A percentile compares a stretch with the other conserved stretches of the same genome.
phyloP scores from a whole-genome alignment of 2,888 invertebrate species.

The Mesochorus sp. region DNA sequence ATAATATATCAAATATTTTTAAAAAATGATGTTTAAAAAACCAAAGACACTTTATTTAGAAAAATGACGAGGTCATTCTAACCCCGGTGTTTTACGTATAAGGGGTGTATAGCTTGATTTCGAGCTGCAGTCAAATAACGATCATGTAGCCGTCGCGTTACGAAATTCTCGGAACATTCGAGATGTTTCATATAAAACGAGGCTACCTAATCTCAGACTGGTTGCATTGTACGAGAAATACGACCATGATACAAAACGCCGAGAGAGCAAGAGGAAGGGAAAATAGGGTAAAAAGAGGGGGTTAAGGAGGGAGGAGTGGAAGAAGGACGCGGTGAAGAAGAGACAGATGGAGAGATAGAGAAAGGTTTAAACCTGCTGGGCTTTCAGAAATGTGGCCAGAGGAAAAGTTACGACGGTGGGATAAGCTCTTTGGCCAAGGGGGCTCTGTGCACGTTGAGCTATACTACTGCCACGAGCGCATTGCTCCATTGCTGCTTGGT shows the following conservation, averaged over 20 bases:
- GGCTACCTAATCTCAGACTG: constrained; percentile 42
- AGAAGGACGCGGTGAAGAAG: constrained; percentile 12
- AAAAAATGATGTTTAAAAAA: too few relatives aligned
- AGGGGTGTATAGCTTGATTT: too few relatives aligned
- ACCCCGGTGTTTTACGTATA: too few relatives aligned
- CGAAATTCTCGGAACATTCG: neutral
- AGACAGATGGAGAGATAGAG: constrained; percentile 41
- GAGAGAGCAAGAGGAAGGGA: neutral
- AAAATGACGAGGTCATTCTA: too few relatives aligned
- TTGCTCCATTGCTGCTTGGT: neutral
- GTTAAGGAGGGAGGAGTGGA: neutral
- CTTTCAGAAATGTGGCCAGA: constrained; percentile 59
- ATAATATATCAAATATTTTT: too few relatives aligned
- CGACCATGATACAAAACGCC: constrained; percentile 36
- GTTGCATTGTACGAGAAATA: constrained; percentile 45
- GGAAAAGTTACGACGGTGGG: constrained; percentile 60
- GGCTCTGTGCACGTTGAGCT: constrained; percentile 42
- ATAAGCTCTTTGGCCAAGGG: constrained; percentile 58
- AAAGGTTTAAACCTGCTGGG: constrained; percentile 54
- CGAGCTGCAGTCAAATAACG: too few relatives aligned
- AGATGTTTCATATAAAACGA: constrained; percentile 6
- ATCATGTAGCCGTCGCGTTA: too few relatives aligned
- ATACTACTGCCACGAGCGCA: constrained; percentile 50
- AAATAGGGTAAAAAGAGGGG: constrained; percentile 1
- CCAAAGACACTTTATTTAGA: too few relatives aligned